Conservation (phyloP, 1,140 invertebrate genomes). For the Potamilus streckersoni region DNA sequence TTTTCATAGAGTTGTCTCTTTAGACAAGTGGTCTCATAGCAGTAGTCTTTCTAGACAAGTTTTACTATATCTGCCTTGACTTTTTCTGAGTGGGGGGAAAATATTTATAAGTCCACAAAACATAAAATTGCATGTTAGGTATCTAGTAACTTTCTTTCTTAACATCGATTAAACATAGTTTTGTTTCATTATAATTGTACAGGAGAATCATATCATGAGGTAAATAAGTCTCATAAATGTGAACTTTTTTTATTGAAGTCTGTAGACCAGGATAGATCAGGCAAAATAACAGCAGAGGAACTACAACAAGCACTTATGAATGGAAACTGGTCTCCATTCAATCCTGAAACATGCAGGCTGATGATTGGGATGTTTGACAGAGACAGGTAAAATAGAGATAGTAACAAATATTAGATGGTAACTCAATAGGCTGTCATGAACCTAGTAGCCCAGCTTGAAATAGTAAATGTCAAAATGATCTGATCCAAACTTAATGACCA, state of each 20-base stretch:
- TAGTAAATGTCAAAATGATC: neutral
- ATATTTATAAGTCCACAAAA: too few species aligned
- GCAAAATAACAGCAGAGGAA: slow-evolving; percentile 83
- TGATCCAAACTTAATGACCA: neutral
- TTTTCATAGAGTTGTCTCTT: too few species aligned
- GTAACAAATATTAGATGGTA: neutral
- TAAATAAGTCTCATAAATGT: neutral
- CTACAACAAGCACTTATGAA: slow-evolving; percentile 86
- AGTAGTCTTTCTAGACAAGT: too few species aligned
- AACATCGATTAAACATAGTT: neutral
- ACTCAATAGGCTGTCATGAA: neutral
- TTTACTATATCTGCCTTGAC: too few species aligned
- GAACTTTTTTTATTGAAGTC: slow-evolving; percentile 51
- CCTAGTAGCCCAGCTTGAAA: too few species aligned
- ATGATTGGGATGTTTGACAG: slow-evolving; percentile 80
- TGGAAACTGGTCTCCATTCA: slow-evolving; percentile 87
- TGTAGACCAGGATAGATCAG: slow-evolving; percentile 84
- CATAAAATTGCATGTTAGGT: too few species aligned
- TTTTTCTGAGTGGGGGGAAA: too few species aligned
- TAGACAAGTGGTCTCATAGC: too few species aligned
- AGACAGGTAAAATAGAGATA: slow-evolving; percentile 56
- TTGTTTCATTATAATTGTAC: neutral
- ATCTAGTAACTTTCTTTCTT: neutral
- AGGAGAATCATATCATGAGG: neutral
- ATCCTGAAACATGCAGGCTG: slow-evolving; percentile 80